phyloP scores from a whole-genome alignment of 2,888 invertebrate genomes.

The Mimumesa dahlbomi region DNA sequence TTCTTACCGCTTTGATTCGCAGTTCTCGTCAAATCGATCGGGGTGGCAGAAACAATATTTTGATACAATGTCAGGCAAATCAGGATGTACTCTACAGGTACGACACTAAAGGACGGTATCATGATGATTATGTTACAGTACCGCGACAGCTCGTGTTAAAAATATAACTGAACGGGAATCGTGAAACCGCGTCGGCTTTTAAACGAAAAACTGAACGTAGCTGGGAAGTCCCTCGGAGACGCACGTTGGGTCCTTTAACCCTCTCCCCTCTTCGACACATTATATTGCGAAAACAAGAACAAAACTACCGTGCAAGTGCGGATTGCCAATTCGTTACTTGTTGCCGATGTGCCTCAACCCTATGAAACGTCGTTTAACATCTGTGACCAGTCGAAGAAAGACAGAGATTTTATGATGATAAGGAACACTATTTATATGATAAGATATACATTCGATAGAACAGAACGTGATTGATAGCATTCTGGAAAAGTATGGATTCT shows the following conservation, averaged over 20 bases:
- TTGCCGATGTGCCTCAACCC: background rate
- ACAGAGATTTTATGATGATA: background rate
- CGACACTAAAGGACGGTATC: slow-evolving; percentile 6
- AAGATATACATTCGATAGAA: slow-evolving; percentile 1
- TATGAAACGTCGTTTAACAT: too few species aligned
- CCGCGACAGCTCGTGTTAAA: slow-evolving; percentile 42
- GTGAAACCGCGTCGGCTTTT: slow-evolving; percentile 62
- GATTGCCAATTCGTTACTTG: too few species aligned
- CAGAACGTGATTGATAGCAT: background rate
- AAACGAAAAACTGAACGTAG: slow-evolving; percentile 65
- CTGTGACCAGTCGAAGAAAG: background rate
- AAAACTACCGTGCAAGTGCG: background rate
- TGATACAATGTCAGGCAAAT: background rate
- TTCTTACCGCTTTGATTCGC: slow-evolving; percentile 39
- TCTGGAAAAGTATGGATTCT: background rate
- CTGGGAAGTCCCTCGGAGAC: slow-evolving; percentile 68
- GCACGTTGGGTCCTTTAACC: slow-evolving; percentile 61
- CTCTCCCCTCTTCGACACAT: slow-evolving; percentile 51
- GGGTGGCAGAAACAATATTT: background rate
- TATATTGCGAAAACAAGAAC: slow-evolving; percentile 9
- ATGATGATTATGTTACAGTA: slow-evolving; percentile 37
- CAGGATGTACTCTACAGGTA: background rate
- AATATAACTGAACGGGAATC: slow-evolving; percentile 60
- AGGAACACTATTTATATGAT: background rate
- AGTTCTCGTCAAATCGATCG: background rate